These are phyloP conservation scores for Axea sp. DNA, from an alignment of 2,888 invertebrate species.

Conservation along the genomic window DNA sequence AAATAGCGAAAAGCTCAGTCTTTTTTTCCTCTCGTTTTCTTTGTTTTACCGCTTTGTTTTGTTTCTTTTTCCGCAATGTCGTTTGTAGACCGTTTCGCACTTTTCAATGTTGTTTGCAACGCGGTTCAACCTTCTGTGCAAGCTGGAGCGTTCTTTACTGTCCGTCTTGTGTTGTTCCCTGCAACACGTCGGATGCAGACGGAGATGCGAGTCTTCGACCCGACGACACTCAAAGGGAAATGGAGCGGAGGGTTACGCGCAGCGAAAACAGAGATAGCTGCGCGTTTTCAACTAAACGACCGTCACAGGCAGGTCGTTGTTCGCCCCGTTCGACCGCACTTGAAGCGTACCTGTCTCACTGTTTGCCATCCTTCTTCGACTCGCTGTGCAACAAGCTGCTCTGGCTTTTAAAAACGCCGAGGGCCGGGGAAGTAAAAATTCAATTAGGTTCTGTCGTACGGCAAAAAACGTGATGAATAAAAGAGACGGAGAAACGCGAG, in stretches of 20 bases:
- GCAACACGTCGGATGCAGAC: constrained; percentile 66
- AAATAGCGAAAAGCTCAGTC: constrained; percentile 1
- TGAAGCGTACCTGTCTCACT: constrained; percentile 41
- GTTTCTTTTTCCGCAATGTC: constrained; percentile 2
- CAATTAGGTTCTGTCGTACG: constrained; percentile 52
- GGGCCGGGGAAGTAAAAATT: constrained; percentile 23
- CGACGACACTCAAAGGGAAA: constrained; percentile 50
- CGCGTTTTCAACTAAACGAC: constrained; percentile 64
- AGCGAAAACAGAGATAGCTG: constrained; percentile 22
- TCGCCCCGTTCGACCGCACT: constrained; percentile 48
- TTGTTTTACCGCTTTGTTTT: too few relatives aligned
- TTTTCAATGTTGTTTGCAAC: constrained; percentile 37
- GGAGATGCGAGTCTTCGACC: constrained; percentile 62
- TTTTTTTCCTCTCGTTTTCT: neutral
- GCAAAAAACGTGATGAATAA: neutral
- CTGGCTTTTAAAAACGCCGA: constrained; percentile 17
- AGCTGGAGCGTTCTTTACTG: constrained; percentile 59
- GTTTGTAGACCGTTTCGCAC: constrained; percentile 37
- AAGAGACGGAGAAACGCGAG: neutral
- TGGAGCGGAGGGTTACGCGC: constrained; percentile 28
- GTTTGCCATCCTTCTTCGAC: constrained; percentile 19
- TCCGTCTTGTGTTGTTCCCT: constrained; percentile 67
- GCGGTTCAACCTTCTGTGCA: constrained; percentile 27
- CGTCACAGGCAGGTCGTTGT: constrained; percentile 67
- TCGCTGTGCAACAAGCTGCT: constrained; percentile 22